Base-by-base conservation (phyloP, 2,113 vertebrate species). In the Ceyx cyanopectus region DNA sequence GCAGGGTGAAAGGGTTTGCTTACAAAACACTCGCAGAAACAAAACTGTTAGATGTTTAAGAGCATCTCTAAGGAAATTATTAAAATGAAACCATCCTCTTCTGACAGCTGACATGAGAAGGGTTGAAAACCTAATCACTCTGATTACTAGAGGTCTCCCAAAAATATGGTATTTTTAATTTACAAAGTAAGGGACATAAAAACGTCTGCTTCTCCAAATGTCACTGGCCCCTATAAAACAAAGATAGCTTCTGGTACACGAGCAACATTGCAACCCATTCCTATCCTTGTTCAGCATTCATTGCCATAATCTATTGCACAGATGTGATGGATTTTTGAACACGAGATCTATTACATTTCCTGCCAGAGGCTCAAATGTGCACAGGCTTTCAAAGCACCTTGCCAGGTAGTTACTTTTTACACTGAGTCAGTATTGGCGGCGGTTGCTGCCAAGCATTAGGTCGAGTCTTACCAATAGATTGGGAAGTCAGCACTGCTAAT, bases 321-420 rank as follows among this genome's bases (percentile, higher is more conserved):
- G 91, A 91, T 87, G 87, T 2, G 10, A 81, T 57, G 48, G 84
- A 85, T 89, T 96, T 94, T 82, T 91, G 51, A 96, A 93, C 81
- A 85, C 72, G 60, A 80, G 85, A 63, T 83, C 60, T 74, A 67
- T 91, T 92, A 77, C 37, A 67, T 67, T 87, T 92, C 81, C 87
- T 96, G 89, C 74, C 89, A 85, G 87, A 85, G 72, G 76, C 85
- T 91, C 78, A 82, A 41, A 87, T 27, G 9, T 2, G 6, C 48
- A 72, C 87, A 93, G 81, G 75, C 84, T 91, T 48, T 83, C 82
- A 83, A 60, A 95, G 70, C 76, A 83, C n/a, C 13, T 89, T 87
- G 87, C 91, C 95, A 94, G 87, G 89, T 74, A 96, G 81, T 75
- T 94, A 75, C 75, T 69, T 94, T 95, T 89, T 72, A 70, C 67